Percentiles rank a stretch among this genome's conserved stretches.
These are phyloP conservation scores for Drosophila varians DNA, from an alignment of 1,140 invertebrate species.

Conservation along the genomic window DNA sequence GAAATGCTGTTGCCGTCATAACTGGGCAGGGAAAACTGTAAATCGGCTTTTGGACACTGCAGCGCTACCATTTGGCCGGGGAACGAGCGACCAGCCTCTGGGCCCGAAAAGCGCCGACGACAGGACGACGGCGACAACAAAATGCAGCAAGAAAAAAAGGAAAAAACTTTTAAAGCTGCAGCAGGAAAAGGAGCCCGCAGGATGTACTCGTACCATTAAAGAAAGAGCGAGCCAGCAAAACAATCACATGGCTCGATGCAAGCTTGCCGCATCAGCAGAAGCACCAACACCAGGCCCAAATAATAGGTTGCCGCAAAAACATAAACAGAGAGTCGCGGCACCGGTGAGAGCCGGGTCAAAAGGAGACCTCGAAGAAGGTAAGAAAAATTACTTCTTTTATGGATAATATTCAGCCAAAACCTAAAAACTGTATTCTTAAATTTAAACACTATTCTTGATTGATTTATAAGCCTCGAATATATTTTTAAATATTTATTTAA, in stretches of 20 bases:
- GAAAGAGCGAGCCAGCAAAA: constrained; percentile 62
- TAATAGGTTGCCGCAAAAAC: constrained; percentile 67
- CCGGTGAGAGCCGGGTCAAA: constrained; percentile 45
- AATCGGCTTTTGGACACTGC: constrained; percentile 79
- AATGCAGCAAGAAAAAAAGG: constrained; percentile 61
- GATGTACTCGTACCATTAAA: constrained; percentile 44
- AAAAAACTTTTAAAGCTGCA: constrained; percentile 63
- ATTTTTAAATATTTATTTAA: background rate
- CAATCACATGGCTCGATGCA: constrained; percentile 73
- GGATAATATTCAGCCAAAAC: too few species aligned
- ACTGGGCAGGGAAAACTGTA: constrained; percentile 78
- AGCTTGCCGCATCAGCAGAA: constrained; percentile 56
- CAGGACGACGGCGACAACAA: constrained; percentile 59
- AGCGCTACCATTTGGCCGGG: constrained; percentile 51
- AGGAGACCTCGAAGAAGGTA: constrained; percentile 18
- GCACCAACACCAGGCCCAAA: constrained; percentile 29
- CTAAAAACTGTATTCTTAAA: too few species aligned
- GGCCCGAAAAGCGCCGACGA: constrained; percentile 76
- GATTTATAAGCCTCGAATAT: too few species aligned
- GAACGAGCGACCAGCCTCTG: constrained; percentile 77
- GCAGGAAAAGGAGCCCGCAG: constrained; percentile 33
- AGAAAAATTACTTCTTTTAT: too few species aligned
- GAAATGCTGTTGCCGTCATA: constrained; percentile 76
- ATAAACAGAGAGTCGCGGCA: constrained; percentile 76
- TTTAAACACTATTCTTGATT: too few species aligned